A percentile compares a stretch with the other conserved stretches of the same genome.
Evolutionary conservation across 1,140 invertebrate genomes (phyloP).

Genomic region (Drosophila erecta): DNA sequence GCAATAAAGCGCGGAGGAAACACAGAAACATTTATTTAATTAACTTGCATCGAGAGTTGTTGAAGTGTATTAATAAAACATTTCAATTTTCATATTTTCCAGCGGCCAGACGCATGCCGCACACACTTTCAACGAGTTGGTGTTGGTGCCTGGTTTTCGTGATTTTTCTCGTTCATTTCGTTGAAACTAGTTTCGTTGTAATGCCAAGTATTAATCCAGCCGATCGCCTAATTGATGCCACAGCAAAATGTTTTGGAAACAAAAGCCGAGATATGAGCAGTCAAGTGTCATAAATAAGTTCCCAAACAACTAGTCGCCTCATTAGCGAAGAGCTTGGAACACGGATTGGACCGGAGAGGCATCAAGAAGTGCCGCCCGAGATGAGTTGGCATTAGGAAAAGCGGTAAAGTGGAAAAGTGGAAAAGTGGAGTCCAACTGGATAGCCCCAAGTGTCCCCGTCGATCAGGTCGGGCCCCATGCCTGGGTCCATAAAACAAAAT

Average conservation of each 20-base stretch:
- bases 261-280: conserved; percentile 64
- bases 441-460: conserved; percentile 27
- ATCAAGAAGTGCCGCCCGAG: conserved; percentile 7
- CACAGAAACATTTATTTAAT: conserved; percentile 56
- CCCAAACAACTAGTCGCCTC: conserved; percentile 55
- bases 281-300: conserved; percentile 62
- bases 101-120: conserved; percentile 20
- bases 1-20: conserved; percentile 18
- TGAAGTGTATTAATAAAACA: conserved; percentile 79
- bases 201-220: neutral
- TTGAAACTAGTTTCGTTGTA: conserved; percentile 61
- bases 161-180: conserved; percentile 8
- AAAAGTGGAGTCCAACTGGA: conserved; percentile 21
- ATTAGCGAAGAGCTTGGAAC: conserved; percentile 47
- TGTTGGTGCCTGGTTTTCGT: conserved; percentile 10
- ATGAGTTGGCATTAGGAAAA: conserved; percentile 14
- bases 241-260: conserved; percentile 75
- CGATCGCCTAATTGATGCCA: conserved; percentile 67
- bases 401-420: too few relatives aligned
- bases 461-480: conserved; percentile 44
- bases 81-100: conserved; percentile 72
- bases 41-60: conserved; percentile 73
- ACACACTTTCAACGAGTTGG: conserved; percentile 42
- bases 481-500: conserved; percentile 56
- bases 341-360: conserved; percentile 8